Percentiles rank a stretch among this genome's conserved stretches.
Conservation (phyloP, 1,140 invertebrate genomes). For the Heliconius melpomene region DNA sequence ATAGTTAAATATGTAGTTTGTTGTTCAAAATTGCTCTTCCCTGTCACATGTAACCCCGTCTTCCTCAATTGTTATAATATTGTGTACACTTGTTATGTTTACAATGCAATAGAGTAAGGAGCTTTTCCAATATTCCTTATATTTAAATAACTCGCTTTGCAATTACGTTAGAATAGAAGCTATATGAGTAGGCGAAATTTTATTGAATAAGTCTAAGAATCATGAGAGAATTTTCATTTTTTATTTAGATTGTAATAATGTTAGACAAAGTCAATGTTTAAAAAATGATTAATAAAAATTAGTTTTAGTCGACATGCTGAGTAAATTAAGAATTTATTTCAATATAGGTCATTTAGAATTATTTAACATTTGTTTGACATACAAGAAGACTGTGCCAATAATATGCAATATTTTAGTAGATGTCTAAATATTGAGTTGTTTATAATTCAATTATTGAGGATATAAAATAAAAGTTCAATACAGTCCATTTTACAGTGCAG, state of each 20-base stretch:
- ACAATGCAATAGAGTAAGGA: conserved; percentile 19
- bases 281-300: neutral
- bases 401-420: neutral
- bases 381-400: conserved; percentile 1
- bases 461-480: neutral
- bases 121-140: conserved; percentile 26
- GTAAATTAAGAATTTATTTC: neutral
- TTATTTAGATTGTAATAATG: neutral
- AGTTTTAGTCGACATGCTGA: neutral
- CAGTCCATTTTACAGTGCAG: neutral
- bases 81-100: conserved; percentile 45
- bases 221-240: conserved; percentile 13
- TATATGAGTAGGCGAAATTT: neutral
- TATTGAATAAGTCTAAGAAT: neutral
- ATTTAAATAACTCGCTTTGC: neutral
- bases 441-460: neutral
- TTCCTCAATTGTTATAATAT: conserved; percentile 35
- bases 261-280: conserved; percentile 2
- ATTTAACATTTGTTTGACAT: neutral
- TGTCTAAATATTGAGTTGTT: neutral
- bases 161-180: neutral
- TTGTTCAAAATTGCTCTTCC: conserved; percentile 25
- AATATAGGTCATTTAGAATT: neutral
- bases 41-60: conserved; percentile 25
- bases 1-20: conserved; percentile 7